Evolutionary conservation across 2,797 vertebrate genomes (phyloP).

Genomic region (Anguilla anguilla): DNA sequence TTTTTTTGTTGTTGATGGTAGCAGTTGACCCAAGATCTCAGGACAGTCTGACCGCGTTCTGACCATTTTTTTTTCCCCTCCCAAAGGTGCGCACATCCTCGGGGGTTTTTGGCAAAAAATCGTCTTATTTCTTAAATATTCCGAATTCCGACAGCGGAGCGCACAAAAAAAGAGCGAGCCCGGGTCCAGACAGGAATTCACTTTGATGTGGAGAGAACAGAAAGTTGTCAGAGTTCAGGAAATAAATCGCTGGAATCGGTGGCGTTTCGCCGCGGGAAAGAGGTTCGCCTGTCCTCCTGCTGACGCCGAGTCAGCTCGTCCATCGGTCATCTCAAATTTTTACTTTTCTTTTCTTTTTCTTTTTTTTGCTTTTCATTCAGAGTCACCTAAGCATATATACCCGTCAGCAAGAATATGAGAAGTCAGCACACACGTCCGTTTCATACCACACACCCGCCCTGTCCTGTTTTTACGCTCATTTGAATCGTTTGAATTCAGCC

Average conservation of each 20-base stretch:
- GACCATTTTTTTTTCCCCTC: not conserved
- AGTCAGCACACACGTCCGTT: not conserved
- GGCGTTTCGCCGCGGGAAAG: not conserved
- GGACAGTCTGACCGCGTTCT: constrained; percentile 19
- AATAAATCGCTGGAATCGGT: constrained; percentile 18
- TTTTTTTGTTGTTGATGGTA: not conserved
- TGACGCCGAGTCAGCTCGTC: not conserved
- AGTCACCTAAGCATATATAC: not conserved
- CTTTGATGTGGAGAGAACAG: constrained; percentile 48
- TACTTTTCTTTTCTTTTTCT: not conserved
- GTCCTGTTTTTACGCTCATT: not conserved
- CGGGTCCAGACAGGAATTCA: constrained; percentile 34
- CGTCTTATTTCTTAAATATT: constrained; percentile 41
- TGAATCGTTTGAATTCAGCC: not conserved
- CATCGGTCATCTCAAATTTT: not conserved
- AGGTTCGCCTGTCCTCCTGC: not conserved
- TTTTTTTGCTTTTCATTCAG: not conserved
- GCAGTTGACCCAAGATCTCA: not conserved
- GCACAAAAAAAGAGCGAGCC: constrained; percentile 23
- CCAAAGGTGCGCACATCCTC: constrained; percentile 23
- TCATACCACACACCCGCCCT: not conserved
- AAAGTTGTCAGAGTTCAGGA: constrained; percentile 29
- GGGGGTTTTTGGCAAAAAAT: not conserved
- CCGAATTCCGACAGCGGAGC: constrained; percentile 41
- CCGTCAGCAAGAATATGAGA: not conserved